Base-by-base conservation (phyloP, 2,888 invertebrate species). In the Eledona agricola region DNA sequence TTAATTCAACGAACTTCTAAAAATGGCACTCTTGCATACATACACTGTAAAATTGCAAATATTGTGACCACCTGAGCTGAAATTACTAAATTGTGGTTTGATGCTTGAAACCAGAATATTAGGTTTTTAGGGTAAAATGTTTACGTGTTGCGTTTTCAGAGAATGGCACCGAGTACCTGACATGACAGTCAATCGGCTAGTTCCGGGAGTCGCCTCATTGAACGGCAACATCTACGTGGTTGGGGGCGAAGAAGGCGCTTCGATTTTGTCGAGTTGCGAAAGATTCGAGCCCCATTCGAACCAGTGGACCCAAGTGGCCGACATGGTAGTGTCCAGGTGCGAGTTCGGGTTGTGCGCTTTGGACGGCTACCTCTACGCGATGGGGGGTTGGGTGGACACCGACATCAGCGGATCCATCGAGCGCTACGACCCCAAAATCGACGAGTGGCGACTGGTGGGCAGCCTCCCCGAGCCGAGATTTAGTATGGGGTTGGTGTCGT, bases 371-470 rank as follows among this genome's bases (percentile, higher is more conserved):
- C 77, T 96, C 51, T 93, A 90, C 72, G 94, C 93, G 0, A 86
- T 96, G 64, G 95, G 96, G 26, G 96, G 96, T 2, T 95, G 95
- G 94, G 88, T 95, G 17, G 95, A 94, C 0, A 89, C 90, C 55
- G 93, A 93, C 71, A 92, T 95, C 72, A 93, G 93, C 1, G 88
- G 89, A 12, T 87, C 90, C 0, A 90, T 96, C 57, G 96, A 96
- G 73, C 83, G 88, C 63, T 96, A 92, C 72, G 90, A 94, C 74
- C 90, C 93, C 0, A 80, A 85, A 47, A 78, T 82, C 17, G 86
- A 93, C 72, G 81, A 83, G 56, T 96, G 96, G 95, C 80, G 81
- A 16, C 76, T 88, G 29, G 83, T 86, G 46, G 93, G 89, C 0
- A 83, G 86, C 67, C 83, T 95, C 79, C 90, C 90, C 0, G 89